Percentiles rank a stretch among this genome's conserved stretches.
These are phyloP conservation scores for Phalacrocorax aristotelis DNA, from an alignment of 2,113 vertebrate species.

Conservation along the genomic window DNA sequence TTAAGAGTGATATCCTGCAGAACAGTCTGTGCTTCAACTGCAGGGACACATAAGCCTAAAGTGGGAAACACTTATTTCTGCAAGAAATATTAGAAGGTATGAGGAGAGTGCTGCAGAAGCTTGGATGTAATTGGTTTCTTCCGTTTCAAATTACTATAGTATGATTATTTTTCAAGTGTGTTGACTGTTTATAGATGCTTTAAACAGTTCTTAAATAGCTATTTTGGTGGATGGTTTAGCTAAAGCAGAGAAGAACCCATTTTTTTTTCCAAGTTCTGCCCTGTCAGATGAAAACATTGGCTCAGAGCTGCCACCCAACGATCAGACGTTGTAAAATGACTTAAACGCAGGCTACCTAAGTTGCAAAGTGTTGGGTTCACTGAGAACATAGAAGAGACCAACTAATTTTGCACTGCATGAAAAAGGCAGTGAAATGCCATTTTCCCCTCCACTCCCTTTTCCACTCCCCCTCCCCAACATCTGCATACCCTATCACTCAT, in stretches of 20 bases:
- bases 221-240: not conserved
- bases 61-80: not conserved
- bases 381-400: not conserved
- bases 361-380: not conserved
- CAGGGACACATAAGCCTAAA: not conserved
- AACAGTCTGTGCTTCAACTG: not conserved
- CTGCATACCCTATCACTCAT: not conserved
- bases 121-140: not conserved
- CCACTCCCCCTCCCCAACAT: not conserved
- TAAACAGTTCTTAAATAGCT: not conserved
- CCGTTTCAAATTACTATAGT: not conserved
- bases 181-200: not conserved
- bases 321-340: slow-evolving; percentile 3
- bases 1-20: not conserved
- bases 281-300: not conserved
- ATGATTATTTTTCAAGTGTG: not conserved
- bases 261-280: not conserved
- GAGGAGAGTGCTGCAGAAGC: not conserved
- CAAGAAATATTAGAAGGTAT: not conserved
- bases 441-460: not conserved
- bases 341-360: not conserved
- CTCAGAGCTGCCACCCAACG: slow-evolving; percentile 65
- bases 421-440: not conserved
- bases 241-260: not conserved
- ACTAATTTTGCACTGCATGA: not conserved